Conservation (phyloP, 2,888 invertebrate species). For the Myathropa florea region DNA sequence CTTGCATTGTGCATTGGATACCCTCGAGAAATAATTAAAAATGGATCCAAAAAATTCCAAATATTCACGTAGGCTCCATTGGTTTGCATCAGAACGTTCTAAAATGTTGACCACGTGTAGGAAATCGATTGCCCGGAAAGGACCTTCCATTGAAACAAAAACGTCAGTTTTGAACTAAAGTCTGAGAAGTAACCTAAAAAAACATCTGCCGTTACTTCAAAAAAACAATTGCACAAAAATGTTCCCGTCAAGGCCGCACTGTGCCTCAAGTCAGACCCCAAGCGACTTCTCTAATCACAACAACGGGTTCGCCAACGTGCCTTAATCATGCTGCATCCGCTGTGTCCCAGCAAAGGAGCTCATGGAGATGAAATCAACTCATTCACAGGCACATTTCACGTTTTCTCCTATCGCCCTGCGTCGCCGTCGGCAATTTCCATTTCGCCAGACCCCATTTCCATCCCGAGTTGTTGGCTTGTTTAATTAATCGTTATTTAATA, state of each 20-base stretch:
- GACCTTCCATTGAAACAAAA: too few relatives aligned
- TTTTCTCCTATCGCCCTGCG: not conserved
- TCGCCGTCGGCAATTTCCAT: conserved; percentile 6
- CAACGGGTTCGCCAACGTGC: conserved; percentile 25
- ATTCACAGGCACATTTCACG: not conserved
- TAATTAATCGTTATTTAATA: conserved; percentile 68
- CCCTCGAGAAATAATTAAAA: too few relatives aligned
- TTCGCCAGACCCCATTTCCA: not conserved
- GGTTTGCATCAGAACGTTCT: too few relatives aligned
- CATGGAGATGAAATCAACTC: not conserved
- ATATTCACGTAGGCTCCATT: too few relatives aligned
- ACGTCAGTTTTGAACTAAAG: too few relatives aligned
- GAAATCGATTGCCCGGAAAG: too few relatives aligned
- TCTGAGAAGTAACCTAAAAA: too few relatives aligned
- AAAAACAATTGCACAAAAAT: not conserved
- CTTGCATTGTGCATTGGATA: too few relatives aligned
- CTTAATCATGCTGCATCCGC: conserved; percentile 12
- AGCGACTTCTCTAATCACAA: not conserved
- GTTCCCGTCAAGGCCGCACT: not conserved
- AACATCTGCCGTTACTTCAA: too few relatives aligned
- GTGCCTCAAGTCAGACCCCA: not conserved
- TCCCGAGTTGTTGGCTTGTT: conserved; percentile 31
- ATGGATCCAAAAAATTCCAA: too few relatives aligned
- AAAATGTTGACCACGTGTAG: too few relatives aligned
- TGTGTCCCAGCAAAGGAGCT: not conserved